These are phyloP conservation scores for Toxotes chatareus DNA, from an alignment of 2,113 vertebrate species.

Conservation along the genomic window DNA sequence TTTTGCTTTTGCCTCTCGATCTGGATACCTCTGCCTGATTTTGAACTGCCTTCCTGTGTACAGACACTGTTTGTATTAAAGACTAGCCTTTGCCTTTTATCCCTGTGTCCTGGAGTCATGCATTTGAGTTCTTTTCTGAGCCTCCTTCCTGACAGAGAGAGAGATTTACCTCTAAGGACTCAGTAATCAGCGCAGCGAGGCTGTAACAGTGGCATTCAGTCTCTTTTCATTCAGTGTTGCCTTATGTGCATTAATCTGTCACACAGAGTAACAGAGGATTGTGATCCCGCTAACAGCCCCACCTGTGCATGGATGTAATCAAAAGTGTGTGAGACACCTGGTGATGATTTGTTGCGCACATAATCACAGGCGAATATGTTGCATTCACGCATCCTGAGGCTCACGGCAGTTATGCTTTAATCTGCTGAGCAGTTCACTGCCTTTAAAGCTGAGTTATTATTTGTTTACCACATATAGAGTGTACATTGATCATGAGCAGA, in stretches of 20 bases:
- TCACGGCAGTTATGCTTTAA: constrained; percentile 39
- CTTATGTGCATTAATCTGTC: constrained; percentile 11
- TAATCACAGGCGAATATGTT: constrained; percentile 38
- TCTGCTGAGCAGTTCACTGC: constrained; percentile 32
- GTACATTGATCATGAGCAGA: constrained; percentile 59
- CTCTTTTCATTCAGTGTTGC: neutral
- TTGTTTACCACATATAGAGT: constrained; percentile 65
- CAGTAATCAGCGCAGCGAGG: neutral
- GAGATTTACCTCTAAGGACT: neutral
- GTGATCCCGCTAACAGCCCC: constrained; percentile 28
- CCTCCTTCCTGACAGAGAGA: too few species aligned
- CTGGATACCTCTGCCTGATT: too few species aligned
- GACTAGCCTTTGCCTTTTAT: too few species aligned
- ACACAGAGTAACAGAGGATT: neutral
- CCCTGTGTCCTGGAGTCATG: too few species aligned
- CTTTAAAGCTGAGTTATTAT: constrained; percentile 68
- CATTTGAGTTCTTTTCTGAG: too few species aligned
- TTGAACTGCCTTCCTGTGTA: too few species aligned
- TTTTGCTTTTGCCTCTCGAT: too few species aligned
- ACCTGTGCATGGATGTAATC: constrained; percentile 41
- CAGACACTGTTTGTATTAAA: too few species aligned
- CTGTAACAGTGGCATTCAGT: neutral
- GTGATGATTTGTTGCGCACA: constrained; percentile 42
- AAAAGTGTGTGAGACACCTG: constrained; percentile 33
- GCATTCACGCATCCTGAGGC: neutral